Base-by-base conservation (phyloP, 2,797 vertebrate genomes). In the Spinibarbus caldwelli region DNA sequence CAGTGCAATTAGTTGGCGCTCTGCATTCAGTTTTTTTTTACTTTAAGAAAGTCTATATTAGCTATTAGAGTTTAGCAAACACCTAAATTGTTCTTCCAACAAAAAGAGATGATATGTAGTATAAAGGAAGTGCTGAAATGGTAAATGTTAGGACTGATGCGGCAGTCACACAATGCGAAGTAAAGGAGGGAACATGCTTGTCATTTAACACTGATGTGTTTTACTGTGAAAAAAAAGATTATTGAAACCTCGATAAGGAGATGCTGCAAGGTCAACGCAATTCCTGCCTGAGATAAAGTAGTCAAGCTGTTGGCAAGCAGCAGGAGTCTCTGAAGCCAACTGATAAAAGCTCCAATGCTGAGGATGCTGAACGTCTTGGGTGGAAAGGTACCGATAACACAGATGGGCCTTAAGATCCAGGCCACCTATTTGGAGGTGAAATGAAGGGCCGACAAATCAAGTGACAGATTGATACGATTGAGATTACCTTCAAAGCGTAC, bases 191-290 rank as follows among this genome's bases (percentile, higher is more conserved):
- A 76, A 86, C 85, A 87, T 9, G 7, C 86, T 82, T 70, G 89
- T 80, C 86, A 7, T 86, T 89, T 90, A 80, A 86, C 87, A 85
- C 89, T 78, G 89, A 91, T 90, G 90, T 80, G 71, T 85, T 90
- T 92, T 85, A 90, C 75, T 52, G 31, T 43, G 73, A 14, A 57
- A 38, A 68, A 31, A 52, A 87, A 92, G 90, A 94, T 94, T 94
- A 91, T 90, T 90, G 90, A 82, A 87, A 80, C 80, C 77, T 85
- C 85, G 92, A 94, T 94, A 93, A 93, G 94, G 91, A 91, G 90
- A 88, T 87, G 90, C 90, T 78, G 86, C 94, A 92, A 94, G 93
- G 94, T 94, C 93, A 93, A 87, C 83, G 73, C 86, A 91, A 93
- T 93, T 93, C 91, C 85, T 86, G 90, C 86, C 91, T 77, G 88